A percentile compares a stretch with the other conserved stretches of the same genome.
phyloP scores from a whole-genome alignment of 2,797 vertebrate species.

The Trichosurus vulpecula region DNA sequence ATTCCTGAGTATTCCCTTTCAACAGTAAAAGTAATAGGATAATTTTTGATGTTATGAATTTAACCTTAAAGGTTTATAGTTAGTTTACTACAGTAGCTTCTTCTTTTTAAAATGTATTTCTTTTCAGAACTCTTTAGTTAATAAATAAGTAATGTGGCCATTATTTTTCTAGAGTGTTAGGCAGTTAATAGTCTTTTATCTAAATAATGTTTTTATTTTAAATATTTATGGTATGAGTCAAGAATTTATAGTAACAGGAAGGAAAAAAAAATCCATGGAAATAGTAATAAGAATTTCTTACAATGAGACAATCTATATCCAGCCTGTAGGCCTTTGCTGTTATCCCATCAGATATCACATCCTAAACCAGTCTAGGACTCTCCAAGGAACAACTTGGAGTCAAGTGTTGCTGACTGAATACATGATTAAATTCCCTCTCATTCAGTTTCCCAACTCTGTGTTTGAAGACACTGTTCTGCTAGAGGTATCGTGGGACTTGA shows the following conservation, averaged over 20 bases:
- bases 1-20: not conserved
- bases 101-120: slow-evolving; percentile 16
- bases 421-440: not conserved
- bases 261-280: slow-evolving; percentile 4
- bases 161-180: slow-evolving; percentile 27
- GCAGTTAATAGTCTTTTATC: not conserved
- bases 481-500: slow-evolving; percentile 17
- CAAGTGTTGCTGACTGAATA: not conserved
- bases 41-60: slow-evolving; percentile 4
- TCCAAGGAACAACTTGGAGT: not conserved
- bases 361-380: not conserved
- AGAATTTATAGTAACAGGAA: not conserved
- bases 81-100: not conserved
- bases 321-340: slow-evolving; percentile 16
- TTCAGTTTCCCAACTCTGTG: slow-evolving; percentile 5
- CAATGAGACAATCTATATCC: not conserved
- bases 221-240: slow-evolving; percentile 21
- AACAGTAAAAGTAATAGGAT: not conserved
- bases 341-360: not conserved
- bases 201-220: slow-evolving; percentile 7
- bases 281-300: slow-evolving; percentile 1
- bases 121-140: not conserved
- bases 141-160: not conserved
- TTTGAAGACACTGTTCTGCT: slow-evolving; percentile 18
- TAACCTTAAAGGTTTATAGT: not conserved